Conservation (phyloP, 2,113 vertebrate genomes). For the Sylvilagus bachmani region DNA sequence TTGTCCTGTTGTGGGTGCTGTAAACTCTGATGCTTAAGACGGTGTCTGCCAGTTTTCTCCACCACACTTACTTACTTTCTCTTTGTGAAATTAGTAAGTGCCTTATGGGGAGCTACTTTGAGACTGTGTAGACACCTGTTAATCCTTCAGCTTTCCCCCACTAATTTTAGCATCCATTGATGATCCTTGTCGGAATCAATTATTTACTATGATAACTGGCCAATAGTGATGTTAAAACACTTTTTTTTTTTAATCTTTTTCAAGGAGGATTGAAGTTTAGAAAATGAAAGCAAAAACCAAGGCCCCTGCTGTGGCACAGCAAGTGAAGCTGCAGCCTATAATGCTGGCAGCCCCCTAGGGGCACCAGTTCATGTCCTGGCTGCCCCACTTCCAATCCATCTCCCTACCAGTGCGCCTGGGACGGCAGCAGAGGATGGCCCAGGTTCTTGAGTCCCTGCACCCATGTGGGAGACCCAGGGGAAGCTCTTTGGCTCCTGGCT, state of each 20-base stretch:
- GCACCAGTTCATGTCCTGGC: too few species aligned
- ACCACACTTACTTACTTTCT: background rate
- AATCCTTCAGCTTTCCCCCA: background rate
- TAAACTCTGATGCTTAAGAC: background rate
- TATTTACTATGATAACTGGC: background rate
- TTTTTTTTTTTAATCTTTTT: background rate
- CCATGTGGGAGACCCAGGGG: too few species aligned
- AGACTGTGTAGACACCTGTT: background rate
- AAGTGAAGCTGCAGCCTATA: too few species aligned
- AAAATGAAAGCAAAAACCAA: background rate
- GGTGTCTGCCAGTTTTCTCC: background rate
- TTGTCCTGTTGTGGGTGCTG: background rate
- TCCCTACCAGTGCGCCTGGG: too few species aligned
- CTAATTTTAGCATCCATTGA: background rate
- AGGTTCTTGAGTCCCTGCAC: too few species aligned
- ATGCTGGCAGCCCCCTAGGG: too few species aligned
- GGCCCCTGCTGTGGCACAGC: too few species aligned
- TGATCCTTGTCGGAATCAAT: background rate
- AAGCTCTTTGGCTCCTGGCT: too few species aligned
- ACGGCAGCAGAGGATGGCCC: too few species aligned
- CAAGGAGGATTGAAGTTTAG: background rate
- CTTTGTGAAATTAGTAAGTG: conserved; percentile 12
- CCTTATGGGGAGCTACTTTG: background rate
- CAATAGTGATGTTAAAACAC: background rate
- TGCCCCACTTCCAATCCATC: too few species aligned